These are phyloP conservation scores for Dendronephthya gigantea DNA, from an alignment of 64 coral and sea anemone species.

Conservation along the genomic window DNA sequence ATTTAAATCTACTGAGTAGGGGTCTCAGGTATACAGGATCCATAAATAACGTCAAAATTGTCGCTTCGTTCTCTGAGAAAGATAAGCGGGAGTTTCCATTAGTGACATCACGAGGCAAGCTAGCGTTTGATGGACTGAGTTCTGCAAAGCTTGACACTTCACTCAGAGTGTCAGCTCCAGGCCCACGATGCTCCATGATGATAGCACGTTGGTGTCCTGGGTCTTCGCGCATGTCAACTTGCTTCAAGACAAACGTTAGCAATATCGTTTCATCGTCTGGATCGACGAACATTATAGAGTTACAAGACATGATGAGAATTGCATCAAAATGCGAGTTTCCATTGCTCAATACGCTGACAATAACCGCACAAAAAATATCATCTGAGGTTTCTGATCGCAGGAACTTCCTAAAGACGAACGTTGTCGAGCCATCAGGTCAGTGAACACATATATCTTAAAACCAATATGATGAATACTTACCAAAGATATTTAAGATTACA, in stretches of 20 bases:
- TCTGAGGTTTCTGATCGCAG: background rate
- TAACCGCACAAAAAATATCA: background rate
- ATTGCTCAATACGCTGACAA: background rate
- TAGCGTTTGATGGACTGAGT: background rate
- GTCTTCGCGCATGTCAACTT: constrained; percentile 6
- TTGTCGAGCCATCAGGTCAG: too few species aligned
- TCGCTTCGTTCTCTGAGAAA: background rate
- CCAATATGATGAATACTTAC: too few species aligned
- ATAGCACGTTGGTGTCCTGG: background rate
- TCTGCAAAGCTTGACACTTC: background rate
- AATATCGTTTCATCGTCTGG: background rate
- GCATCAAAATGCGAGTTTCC: background rate
- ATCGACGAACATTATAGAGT: background rate
- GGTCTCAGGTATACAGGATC: background rate
- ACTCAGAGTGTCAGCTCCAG: background rate
- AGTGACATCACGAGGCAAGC: background rate
- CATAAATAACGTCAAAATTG: background rate
- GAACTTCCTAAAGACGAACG: background rate
- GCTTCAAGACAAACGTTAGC: background rate
- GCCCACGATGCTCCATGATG: background rate
- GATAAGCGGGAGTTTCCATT: background rate
- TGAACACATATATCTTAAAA: too few species aligned
- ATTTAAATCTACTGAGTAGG: background rate
- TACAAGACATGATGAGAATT: background rate
- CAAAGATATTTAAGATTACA: constrained; percentile 12